These are phyloP conservation scores for Eupleurogrammus muticus DNA, from an alignment of 2,797 vertebrate genomes.

Conservation along the genomic window DNA sequence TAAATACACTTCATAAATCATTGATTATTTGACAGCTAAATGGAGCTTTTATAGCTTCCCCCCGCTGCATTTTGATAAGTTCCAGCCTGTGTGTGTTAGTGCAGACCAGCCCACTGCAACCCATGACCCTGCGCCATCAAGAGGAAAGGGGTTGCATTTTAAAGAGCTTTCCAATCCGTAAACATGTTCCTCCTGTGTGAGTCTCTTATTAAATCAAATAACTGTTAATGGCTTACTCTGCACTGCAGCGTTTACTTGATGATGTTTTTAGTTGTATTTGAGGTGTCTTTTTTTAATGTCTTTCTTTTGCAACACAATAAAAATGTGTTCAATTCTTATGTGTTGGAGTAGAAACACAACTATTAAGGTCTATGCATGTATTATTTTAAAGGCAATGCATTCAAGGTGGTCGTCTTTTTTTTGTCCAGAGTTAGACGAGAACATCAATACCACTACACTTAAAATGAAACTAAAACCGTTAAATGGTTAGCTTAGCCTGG, in stretches of 20 bases:
- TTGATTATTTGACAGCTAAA: slow-evolving; percentile 57
- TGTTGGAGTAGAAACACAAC: too few relatives aligned
- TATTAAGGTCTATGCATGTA: not conserved
- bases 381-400: not conserved
- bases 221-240: too few relatives aligned
- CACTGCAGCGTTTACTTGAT: too few relatives aligned
- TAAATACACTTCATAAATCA: slow-evolving; percentile 32
- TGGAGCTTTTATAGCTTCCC: slow-evolving; percentile 45
- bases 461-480: not conserved
- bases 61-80: slow-evolving; percentile 35
- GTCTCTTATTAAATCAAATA: too few relatives aligned
- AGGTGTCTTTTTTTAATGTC: too few relatives aligned
- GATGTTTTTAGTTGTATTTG: too few relatives aligned
- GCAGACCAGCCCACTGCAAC: slow-evolving; percentile 19
- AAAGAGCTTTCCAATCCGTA: slow-evolving; percentile 20
- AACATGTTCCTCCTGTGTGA: slow-evolving; percentile 25
- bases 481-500: not conserved
- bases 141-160: slow-evolving; percentile 20
- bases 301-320: too few relatives aligned
- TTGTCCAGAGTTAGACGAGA: not conserved
- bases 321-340: too few relatives aligned
- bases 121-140: slow-evolving; percentile 24
- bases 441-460: too few relatives aligned
- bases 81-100: slow-evolving; percentile 33
- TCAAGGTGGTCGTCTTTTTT: not conserved